Conservation (phyloP, 1,140 invertebrate species). For the Sinella curviseta region DNA sequence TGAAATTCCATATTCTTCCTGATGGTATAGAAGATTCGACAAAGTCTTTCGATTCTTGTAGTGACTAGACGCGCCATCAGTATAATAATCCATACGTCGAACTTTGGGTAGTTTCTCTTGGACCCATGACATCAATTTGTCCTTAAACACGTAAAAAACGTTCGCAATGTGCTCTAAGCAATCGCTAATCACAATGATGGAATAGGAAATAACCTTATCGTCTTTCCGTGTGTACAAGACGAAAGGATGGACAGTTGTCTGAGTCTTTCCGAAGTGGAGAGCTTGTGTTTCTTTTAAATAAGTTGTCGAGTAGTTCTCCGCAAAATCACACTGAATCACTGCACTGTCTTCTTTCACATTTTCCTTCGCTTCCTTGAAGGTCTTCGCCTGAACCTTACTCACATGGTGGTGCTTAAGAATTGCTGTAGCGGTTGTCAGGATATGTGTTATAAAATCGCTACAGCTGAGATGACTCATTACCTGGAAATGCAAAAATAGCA, state of each 20-base stretch:
- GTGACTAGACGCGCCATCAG: constrained; percentile 33
- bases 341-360: neutral
- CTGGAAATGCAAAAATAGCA: neutral
- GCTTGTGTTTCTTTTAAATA: constrained; percentile 45
- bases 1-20: constrained; percentile 44
- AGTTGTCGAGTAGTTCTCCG: constrained; percentile 47
- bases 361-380: neutral
- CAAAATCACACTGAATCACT: constrained; percentile 46
- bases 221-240: constrained; percentile 26
- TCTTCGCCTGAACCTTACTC: neutral
- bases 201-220: neutral
- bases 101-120: constrained; percentile 17
- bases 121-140: neutral
- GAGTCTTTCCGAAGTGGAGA: constrained; percentile 42
- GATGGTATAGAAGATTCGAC: constrained; percentile 22
- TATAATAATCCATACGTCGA: constrained; percentile 5
- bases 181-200: constrained; percentile 31
- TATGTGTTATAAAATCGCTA: neutral
- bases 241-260: constrained; percentile 50
- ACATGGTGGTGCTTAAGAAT: neutral
- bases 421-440: neutral
- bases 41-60: constrained; percentile 43
- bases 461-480: neutral
- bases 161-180: constrained; percentile 15
- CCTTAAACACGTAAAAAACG: constrained; percentile 23